These are phyloP conservation scores for Rhamnusium bicolor DNA, from an alignment of 2,888 invertebrate species.

Conservation along the genomic window DNA sequence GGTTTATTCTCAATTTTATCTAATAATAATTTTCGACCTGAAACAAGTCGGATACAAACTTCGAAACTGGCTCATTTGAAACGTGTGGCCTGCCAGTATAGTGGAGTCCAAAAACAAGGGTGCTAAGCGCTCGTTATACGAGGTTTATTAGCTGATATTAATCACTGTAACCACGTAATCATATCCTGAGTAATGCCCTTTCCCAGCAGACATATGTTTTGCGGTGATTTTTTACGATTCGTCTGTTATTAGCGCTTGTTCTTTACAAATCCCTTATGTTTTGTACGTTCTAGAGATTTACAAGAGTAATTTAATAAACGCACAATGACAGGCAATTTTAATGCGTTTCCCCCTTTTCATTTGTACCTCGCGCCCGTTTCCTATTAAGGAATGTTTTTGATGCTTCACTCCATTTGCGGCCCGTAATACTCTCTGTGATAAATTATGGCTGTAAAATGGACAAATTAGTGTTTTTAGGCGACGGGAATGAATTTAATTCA, in stretches of 20 bases:
- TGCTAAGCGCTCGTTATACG: conserved; percentile 10
- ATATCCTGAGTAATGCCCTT: conserved; percentile 30
- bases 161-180: conserved; percentile 41
- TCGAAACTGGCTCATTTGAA: background rate
- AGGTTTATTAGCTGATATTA: conserved; percentile 40
- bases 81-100: conserved; percentile 5
- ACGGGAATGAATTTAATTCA: background rate
- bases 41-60: background rate
- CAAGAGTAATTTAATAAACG: conserved; percentile 1
- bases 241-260: conserved; percentile 6
- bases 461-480: background rate
- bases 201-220: conserved; percentile 25
- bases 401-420: background rate
- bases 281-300: conserved; percentile 3
- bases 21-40: background rate
- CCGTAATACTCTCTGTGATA: background rate
- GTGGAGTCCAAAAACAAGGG: conserved; percentile 1
- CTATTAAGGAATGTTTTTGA: background rate
- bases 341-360: background rate
- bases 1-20: background rate
- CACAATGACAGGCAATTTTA: background rate
- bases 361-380: background rate
- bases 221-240: conserved; percentile 15
- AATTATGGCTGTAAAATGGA: background rate
- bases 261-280: conserved; percentile 21